Base-by-base conservation (phyloP, 2,888 invertebrate species). In the Leptothorax acervorum region DNA sequence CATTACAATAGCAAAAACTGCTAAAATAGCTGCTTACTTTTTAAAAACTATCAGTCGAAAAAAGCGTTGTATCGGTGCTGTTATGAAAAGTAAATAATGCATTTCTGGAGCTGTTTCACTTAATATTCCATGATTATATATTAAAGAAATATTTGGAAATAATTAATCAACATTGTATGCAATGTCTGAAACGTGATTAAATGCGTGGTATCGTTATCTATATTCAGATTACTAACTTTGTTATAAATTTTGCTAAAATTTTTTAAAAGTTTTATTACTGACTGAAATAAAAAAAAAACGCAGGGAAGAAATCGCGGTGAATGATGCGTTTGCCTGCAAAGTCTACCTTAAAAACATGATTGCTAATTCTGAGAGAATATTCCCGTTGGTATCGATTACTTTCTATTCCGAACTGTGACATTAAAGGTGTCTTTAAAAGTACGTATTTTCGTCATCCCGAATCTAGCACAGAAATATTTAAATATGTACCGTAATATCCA, bases 361-460 rank as follows among this genome's bases (percentile, higher is more conserved):
- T 42, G 15, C 42, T 45, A 78, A 70, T 83, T 53, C 31, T 45
- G 28, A 51, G 45, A 23, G 18, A 70, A 70, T 79, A 79, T 83
- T 79, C n/a, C 63, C 23, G 51, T 62, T 53, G 18, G 4, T 79
- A 83, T 83, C 35, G 83, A 83, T 83, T 83, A 57, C 31, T 51
- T 68, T 70, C 83, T 68, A 79, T 83, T 79, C 62, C 23, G 18
- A 81, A 83, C 68, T 83, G 45, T 66, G 60, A 79, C 70, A 79
- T 60, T 39, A 83, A 83, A 76, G 23, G 11, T 28, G 18, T 62
- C 23, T 83, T 79, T 79, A 31, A 31, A 8, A 63, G 4, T 62
- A 35, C 2, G 4, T 78, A 70, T 70, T 83, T 79, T 68, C 45
- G 31, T 53, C 55, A 28, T 60, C 12, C 62, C 35, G 15, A 70